phyloP scores from a whole-genome alignment of 2,797 vertebrate genomes.

The Peromyscus nudipes region DNA sequence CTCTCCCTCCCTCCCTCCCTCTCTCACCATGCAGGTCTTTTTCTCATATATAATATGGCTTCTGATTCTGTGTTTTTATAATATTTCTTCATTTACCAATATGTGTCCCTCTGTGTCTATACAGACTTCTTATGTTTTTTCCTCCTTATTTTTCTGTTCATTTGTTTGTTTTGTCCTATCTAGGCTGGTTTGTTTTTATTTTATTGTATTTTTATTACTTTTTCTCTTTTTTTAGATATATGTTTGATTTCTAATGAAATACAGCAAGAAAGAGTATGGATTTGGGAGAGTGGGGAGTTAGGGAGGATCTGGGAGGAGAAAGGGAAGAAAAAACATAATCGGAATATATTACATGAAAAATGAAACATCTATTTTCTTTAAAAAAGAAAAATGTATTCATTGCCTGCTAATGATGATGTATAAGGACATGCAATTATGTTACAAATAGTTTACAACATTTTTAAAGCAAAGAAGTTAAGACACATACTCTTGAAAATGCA shows the following conservation, averaged over 20 bases:
- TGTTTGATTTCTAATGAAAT: background rate
- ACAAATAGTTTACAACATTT: conserved; percentile 86
- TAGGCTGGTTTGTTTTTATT: background rate
- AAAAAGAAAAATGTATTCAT: background rate
- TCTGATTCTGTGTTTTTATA: background rate
- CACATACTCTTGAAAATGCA: conserved; percentile 71
- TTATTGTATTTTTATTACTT: background rate
- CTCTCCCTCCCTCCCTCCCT: background rate
- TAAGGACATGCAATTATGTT: conserved; percentile 78
- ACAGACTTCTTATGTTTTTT: background rate
- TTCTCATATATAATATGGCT: background rate
- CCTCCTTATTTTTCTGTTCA: background rate
- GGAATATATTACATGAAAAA: background rate
- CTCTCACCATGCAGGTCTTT: background rate
- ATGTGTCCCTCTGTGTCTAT: background rate
- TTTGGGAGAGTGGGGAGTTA: background rate
- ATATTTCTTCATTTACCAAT: background rate
- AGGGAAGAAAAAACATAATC: background rate
- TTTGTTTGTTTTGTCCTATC: background rate
- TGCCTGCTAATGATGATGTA: conserved; percentile 75
- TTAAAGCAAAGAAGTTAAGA: conserved; percentile 84
- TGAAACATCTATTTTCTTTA: background rate
- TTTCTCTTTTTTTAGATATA: background rate
- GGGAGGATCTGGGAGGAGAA: background rate
- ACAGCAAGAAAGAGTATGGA: background rate